These are phyloP conservation scores for Eucidaris tribuloides DNA, from an alignment of 35 echinoderm and acorn worm genomes.

Conservation along the genomic window DNA sequence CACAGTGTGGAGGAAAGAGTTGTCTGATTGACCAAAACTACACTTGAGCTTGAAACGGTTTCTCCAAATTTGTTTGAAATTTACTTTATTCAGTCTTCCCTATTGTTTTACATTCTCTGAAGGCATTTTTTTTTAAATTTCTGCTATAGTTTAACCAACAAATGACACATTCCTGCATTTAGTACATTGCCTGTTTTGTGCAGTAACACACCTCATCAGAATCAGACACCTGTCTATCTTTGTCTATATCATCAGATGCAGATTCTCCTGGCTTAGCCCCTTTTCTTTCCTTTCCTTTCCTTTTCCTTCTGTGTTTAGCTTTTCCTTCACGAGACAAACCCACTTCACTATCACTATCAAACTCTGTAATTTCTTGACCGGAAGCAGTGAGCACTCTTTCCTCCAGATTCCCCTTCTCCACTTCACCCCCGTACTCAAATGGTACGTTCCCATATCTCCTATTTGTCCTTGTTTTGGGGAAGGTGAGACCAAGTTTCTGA, in stretches of 20 bases:
- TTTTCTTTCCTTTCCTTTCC: not conserved
- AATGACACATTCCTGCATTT: no score
- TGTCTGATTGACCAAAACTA: no score
- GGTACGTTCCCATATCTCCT: conserved; percentile 93
- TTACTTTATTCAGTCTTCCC: no score
- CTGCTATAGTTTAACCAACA: no score
- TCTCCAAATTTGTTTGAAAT: no score
- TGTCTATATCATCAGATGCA: not conserved
- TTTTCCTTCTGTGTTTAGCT: not conserved
- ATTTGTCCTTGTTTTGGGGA: conserved; percentile 75
- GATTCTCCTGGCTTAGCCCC: not conserved
- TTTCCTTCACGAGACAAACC: not conserved
- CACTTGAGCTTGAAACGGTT: no score
- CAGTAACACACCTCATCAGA: conserved; percentile 40
- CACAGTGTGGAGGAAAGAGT: no score
- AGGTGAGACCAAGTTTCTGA: conserved; percentile 74
- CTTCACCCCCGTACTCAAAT: conserved; percentile 65
- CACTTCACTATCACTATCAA: no score
- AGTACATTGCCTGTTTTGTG: no score
- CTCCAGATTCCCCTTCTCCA: not conserved
- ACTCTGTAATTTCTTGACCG: conserved; percentile 72
- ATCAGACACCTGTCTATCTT: not conserved
- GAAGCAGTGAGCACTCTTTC: conserved; percentile 49
- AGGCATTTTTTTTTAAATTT: no score
- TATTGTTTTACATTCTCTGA: no score